Evolutionary conservation across 2,797 vertebrate genomes (phyloP).

Genomic region (Sebastes matsubarae): DNA sequence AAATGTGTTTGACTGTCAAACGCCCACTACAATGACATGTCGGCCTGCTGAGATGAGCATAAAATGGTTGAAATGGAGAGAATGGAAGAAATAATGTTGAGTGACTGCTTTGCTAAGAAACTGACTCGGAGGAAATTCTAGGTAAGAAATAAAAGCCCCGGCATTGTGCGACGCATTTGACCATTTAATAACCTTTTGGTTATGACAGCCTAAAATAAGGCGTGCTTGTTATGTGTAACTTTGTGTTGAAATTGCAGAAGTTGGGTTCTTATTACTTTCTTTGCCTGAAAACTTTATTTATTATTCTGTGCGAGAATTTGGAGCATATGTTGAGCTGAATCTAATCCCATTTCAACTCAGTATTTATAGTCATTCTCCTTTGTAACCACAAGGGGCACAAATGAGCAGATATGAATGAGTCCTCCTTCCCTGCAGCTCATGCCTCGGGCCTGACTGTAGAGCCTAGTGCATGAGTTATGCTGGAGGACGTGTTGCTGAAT

Average conservation of each 20-base stretch:
- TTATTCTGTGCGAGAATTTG: neutral
- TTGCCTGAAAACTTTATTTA: neutral
- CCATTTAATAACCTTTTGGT: slow-evolving; percentile 36
- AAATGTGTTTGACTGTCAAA: slow-evolving; percentile 82
- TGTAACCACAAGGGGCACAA: slow-evolving; percentile 56
- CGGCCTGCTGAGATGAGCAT: slow-evolving; percentile 68
- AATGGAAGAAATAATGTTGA: slow-evolving; percentile 71
- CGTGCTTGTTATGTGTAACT: slow-evolving; percentile 10
- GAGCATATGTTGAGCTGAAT: neutral
- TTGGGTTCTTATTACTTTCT: neutral
- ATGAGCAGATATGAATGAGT: slow-evolving; percentile 12
- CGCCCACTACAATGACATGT: slow-evolving; percentile 76
- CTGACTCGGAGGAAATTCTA: slow-evolving; percentile 44
- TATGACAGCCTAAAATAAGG: slow-evolving; percentile 28
- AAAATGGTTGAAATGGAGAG: slow-evolving; percentile 75
- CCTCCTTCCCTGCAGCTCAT: neutral
- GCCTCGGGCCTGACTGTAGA: neutral
- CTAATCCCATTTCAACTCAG: neutral
- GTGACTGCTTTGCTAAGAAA: slow-evolving; percentile 63
- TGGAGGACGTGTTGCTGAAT: slow-evolving; percentile 27
- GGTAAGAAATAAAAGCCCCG: slow-evolving; percentile 19
- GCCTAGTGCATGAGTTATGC: neutral
- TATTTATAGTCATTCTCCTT: neutral
- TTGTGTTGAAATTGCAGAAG: neutral
- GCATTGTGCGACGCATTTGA: slow-evolving; percentile 23